Conservation (phyloP, 2,797 vertebrate species). For the Echiichthys vipera region DNA sequence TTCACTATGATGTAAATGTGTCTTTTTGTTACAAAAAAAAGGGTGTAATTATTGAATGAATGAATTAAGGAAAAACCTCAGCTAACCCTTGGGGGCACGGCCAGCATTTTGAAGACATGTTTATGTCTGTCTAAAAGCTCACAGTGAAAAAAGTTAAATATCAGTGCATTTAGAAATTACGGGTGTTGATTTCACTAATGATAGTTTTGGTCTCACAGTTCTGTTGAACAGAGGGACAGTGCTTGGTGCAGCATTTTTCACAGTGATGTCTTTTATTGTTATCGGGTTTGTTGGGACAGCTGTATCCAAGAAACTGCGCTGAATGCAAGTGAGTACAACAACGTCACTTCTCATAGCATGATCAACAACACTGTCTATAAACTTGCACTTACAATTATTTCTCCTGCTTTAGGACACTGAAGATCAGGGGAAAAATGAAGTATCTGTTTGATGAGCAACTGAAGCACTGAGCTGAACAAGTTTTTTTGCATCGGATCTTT, state of each 20-base stretch:
- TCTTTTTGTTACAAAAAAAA: not conserved
- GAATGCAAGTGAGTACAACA: constrained; percentile 49
- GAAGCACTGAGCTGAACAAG: not conserved
- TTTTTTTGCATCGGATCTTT: constrained; percentile 14
- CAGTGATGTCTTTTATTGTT: constrained; percentile 55
- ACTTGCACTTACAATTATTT: not conserved
- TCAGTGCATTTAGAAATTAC: not conserved
- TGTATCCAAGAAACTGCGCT: constrained; percentile 56
- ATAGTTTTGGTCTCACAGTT: constrained; percentile 34
- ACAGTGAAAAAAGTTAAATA: not conserved
- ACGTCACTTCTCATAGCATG: not conserved
- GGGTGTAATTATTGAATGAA: not conserved
- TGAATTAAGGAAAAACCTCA: not conserved
- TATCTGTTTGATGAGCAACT: constrained; percentile 8
- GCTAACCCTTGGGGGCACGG: not conserved
- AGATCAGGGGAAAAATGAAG: not conserved
- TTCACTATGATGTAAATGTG: not conserved
- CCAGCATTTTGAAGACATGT: constrained; percentile 1
- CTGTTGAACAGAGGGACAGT: constrained; percentile 57
- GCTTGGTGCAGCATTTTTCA: constrained; percentile 60
- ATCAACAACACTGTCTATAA: not conserved
- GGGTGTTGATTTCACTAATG: constrained; percentile 32
- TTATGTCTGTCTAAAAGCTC: not conserved
- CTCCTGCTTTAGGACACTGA: constrained; percentile 31
- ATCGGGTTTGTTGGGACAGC: constrained; percentile 50